phyloP scores from a whole-genome alignment of 2,797 vertebrate species.

The Odontamblyopus rebecca region DNA sequence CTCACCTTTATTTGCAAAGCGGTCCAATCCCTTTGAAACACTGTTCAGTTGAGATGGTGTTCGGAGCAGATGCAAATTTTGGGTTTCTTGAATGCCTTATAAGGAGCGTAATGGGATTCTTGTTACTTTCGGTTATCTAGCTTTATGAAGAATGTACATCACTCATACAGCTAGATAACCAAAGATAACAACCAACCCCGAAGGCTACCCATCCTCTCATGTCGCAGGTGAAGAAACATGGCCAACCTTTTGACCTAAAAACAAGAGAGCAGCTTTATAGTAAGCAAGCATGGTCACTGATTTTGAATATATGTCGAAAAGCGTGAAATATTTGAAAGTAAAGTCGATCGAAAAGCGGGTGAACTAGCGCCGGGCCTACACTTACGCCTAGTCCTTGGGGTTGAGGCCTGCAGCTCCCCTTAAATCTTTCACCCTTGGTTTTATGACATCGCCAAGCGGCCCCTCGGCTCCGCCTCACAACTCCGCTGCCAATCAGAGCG shows the following conservation, averaged over 20 bases:
- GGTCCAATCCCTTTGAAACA: slow-evolving; percentile 23
- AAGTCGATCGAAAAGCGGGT: background rate
- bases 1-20: slow-evolving; percentile 47
- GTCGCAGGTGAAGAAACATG: slow-evolving; percentile 40
- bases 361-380: background rate
- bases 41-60: slow-evolving; percentile 31
- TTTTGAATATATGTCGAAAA: background rate
- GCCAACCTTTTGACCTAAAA: slow-evolving; percentile 63
- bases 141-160: slow-evolving; percentile 90
- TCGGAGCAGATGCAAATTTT: slow-evolving; percentile 17
- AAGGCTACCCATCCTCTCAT: slow-evolving; percentile 72
- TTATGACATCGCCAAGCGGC: slow-evolving; percentile 37
- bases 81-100: slow-evolving; percentile 76
- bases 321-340: background rate
- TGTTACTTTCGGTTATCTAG: slow-evolving; percentile 94
- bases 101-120: slow-evolving; percentile 90
- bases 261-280: slow-evolving; percentile 52
- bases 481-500: slow-evolving; percentile 46
- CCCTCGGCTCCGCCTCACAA: slow-evolving; percentile 35
- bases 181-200: slow-evolving; percentile 93
- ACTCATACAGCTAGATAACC: slow-evolving; percentile 99
- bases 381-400: slow-evolving; percentile 27
- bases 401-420: slow-evolving; percentile 24
- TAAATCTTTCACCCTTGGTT: slow-evolving; percentile 52
- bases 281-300: background rate